Conservation (phyloP, 2,888 invertebrate species). For the Xylophagus ater region DNA sequence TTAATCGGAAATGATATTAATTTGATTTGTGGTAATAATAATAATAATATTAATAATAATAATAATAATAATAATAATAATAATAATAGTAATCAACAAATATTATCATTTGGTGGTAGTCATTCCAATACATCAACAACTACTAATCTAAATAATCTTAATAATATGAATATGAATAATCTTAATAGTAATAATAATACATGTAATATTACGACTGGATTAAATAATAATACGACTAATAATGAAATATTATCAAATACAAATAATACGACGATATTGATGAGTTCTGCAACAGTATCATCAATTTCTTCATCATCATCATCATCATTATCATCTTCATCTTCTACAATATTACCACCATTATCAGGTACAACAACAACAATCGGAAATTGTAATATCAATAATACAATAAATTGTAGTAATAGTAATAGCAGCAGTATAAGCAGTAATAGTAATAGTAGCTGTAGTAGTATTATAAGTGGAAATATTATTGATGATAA, state of each 20-base stretch:
- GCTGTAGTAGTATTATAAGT: slow-evolving; percentile 18
- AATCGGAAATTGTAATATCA: slow-evolving; percentile 19
- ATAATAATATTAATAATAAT: neutral
- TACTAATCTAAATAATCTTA: slow-evolving; percentile 1
- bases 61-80: neutral
- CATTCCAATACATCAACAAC: no score
- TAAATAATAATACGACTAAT: neutral
- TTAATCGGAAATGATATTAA: neutral
- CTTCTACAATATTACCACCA: slow-evolving; percentile 18
- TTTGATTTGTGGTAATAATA: neutral
- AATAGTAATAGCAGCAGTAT: slow-evolving; percentile 9
- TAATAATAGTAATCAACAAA: neutral
- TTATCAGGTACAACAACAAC: slow-evolving; percentile 11
- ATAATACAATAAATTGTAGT: slow-evolving; percentile 12
- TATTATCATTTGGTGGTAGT: no score
- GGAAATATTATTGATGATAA: slow-evolving; percentile 13
- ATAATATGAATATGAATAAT: neutral
- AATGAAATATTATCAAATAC: slow-evolving; percentile 5
- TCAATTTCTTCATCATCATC: no score
- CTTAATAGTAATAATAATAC: neutral
- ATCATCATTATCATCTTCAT: no score
- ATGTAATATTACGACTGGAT: neutral
- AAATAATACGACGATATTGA: slow-evolving; percentile 14
- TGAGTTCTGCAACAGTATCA: no score
- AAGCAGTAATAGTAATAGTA: slow-evolving; percentile 10